Base-by-base conservation (phyloP, 2,888 invertebrate genomes). In the Mythimna albipuncta region DNA sequence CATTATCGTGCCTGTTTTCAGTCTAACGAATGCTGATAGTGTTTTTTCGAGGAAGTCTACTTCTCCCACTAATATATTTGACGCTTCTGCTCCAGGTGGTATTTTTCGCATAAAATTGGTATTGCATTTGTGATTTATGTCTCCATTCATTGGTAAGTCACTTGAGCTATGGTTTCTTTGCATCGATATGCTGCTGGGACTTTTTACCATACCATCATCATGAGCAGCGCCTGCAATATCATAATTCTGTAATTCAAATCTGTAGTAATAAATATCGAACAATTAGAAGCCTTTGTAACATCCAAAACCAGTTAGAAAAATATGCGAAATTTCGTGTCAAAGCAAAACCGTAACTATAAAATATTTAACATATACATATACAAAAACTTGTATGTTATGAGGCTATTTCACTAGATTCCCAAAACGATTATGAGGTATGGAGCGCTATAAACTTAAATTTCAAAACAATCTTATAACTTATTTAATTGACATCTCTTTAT, bases 1-100 rank as follows among this genome's bases (percentile, higher is more conserved):
- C 97, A 99, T 98, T 83, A 98, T 97, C 9, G 98, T 97, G 5
- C 99, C 98, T 82, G 98, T 98, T 90, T 98, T 98, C 73, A 99
- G 97, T 77, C 99, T 97, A 74, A 99, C 98, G 92, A 99, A 99
- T 50, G 99, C 99, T 70, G 99, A 98, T 72, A 99, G 94, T 11
- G 99, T 98, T 93, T 99, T 98, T 81, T 98, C 98, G 68, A 99
- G 97, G 91, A 99, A 99, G 92, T 99, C 99, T 13, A 99, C 98
- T 96, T 99, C 99, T 35, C 99, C 99, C 0, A 99, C 99, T 72
- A 99, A 96, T 86, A 99, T 99, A 92, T 99, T 99, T 76, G 99
- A 99, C 2, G 99, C 99, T 94, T 99, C 99, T 2, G 99, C 98
- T 21, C 99, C 99, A 0, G 97, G 97, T 19, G 99, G 99, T 92